These are phyloP conservation scores for Choristoneura rosaceana DNA, from an alignment of 2,888 invertebrate genomes.

Conservation along the genomic window DNA sequence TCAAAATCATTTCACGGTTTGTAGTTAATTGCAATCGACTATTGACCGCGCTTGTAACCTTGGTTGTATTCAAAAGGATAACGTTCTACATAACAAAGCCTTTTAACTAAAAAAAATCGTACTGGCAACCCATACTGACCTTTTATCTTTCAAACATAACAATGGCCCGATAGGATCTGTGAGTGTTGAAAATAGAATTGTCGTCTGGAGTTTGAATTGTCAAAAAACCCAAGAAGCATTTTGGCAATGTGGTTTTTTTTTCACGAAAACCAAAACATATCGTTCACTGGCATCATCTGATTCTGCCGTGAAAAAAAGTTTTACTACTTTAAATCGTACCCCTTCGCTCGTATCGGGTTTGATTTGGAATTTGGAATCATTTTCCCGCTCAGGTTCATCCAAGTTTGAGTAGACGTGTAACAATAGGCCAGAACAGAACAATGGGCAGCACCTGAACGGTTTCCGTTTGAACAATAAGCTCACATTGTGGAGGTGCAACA, in stretches of 20 bases:
- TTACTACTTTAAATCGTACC: not conserved
- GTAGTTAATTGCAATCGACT: conserved; percentile 32
- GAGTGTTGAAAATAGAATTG: conserved; percentile 22
- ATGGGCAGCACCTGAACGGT: conserved; percentile 40
- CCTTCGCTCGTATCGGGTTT: not conserved
- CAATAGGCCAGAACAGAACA: conserved; percentile 37
- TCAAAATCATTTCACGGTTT: conserved; percentile 29
- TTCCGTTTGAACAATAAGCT: conserved; percentile 40
- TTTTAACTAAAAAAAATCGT: conserved; percentile 11
- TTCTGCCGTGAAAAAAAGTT: not conserved
- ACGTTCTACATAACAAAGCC: conserved; percentile 20
- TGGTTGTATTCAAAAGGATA: conserved; percentile 23
- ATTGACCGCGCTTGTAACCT: conserved; percentile 23
- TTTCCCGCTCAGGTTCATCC: conserved; percentile 40
- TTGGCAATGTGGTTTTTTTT: not conserved
- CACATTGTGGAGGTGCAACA: conserved; percentile 37
- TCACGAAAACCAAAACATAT: not conserved
- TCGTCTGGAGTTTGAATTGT: conserved; percentile 11
- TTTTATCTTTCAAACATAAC: conserved; percentile 34
- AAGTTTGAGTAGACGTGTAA: conserved; percentile 41
- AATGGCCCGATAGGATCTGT: conserved; percentile 28
- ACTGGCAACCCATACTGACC: conserved; percentile 39
- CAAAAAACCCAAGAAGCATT: conserved; percentile 1
- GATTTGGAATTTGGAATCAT: conserved; percentile 29
- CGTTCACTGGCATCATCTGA: not conserved